Evolutionary conservation across 2,113 vertebrate species (phyloP).

Genomic region (Aphyosemion australe): DNA sequence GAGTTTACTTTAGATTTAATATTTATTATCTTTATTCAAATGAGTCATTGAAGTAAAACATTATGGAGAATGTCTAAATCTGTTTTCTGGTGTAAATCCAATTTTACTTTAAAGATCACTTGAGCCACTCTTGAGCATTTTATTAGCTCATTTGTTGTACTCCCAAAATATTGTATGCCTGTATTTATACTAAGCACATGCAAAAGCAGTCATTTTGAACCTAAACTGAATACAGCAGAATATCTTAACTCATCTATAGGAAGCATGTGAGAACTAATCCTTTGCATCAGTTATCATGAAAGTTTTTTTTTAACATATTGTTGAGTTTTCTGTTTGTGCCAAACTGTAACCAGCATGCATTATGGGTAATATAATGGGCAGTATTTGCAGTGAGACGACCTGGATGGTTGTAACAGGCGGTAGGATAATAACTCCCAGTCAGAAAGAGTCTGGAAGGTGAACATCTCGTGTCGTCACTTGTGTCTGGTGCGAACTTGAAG

Average conservation of each 20-base stretch:
- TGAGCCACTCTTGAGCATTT: constrained; percentile 26
- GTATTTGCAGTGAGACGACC: constrained; percentile 67
- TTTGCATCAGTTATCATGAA: constrained; percentile 16
- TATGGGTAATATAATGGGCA: constrained; percentile 56
- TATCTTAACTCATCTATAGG: constrained; percentile 37
- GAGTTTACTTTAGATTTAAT: constrained; percentile 11
- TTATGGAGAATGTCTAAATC: neutral
- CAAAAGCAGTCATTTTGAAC: constrained; percentile 43
- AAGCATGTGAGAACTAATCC: constrained; percentile 40
- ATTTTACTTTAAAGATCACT: neutral
- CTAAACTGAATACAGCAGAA: constrained; percentile 32
- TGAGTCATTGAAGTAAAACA: neutral
- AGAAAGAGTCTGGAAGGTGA: constrained; percentile 6
- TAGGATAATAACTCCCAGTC: constrained; percentile 27
- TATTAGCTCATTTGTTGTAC: constrained; percentile 12
- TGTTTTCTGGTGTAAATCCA: neutral
- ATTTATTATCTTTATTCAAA: neutral
- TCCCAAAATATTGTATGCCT: constrained; percentile 4
- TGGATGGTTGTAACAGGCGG: constrained; percentile 34
- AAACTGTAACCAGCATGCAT: constrained; percentile 68
- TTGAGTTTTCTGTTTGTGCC: constrained; percentile 23
- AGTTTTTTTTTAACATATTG: constrained; percentile 15
- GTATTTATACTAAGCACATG: constrained; percentile 24
- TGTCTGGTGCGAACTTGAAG: constrained; percentile 87
- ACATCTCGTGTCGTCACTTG: constrained; percentile 32